Evolutionary conservation across 2,888 invertebrate genomes (phyloP).

Genomic region (Pammene fasciana): DNA sequence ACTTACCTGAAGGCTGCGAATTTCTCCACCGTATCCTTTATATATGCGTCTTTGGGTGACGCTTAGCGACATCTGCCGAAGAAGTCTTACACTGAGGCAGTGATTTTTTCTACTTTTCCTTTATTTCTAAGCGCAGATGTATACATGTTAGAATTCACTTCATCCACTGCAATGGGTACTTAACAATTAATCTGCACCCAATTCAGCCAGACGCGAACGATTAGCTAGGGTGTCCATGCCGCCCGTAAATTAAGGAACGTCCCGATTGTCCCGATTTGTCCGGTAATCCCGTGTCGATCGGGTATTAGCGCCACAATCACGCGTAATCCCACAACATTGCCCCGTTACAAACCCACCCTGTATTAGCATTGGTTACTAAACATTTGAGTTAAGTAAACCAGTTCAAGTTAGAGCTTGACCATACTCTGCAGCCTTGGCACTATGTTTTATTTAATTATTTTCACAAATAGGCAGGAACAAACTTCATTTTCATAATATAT

Average conservation of each 20-base stretch:
- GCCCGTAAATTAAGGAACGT: constrained; percentile 63
- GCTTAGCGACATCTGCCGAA: too few relatives aligned
- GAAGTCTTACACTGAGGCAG: too few relatives aligned
- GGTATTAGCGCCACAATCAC: constrained; percentile 71
- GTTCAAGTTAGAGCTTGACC: not conserved
- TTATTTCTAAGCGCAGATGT: not conserved
- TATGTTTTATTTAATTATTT: too few relatives aligned
- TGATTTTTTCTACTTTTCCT: too few relatives aligned
- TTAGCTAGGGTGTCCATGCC: constrained; percentile 43
- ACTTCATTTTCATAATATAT: too few relatives aligned
- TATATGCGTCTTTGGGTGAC: too few relatives aligned
- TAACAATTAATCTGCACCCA: constrained; percentile 37
- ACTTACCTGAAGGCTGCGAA: too few relatives aligned
- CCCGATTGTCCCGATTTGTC: constrained; percentile 57
- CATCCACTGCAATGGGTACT: constrained; percentile 16
- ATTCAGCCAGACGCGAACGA: constrained; percentile 29
- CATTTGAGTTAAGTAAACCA: not conserved
- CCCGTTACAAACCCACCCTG: constrained; percentile 34
- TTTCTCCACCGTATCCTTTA: too few relatives aligned
- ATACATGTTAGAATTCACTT: constrained; percentile 1
- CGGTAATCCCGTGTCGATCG: constrained; percentile 73
- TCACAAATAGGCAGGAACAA: too few relatives aligned
- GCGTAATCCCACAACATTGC: constrained; percentile 68
- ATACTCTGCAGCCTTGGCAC: too few relatives aligned
- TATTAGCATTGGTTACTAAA: not conserved